phyloP scores from a whole-genome alignment of 1,140 invertebrate genomes.

The Drosophila arawakana region DNA sequence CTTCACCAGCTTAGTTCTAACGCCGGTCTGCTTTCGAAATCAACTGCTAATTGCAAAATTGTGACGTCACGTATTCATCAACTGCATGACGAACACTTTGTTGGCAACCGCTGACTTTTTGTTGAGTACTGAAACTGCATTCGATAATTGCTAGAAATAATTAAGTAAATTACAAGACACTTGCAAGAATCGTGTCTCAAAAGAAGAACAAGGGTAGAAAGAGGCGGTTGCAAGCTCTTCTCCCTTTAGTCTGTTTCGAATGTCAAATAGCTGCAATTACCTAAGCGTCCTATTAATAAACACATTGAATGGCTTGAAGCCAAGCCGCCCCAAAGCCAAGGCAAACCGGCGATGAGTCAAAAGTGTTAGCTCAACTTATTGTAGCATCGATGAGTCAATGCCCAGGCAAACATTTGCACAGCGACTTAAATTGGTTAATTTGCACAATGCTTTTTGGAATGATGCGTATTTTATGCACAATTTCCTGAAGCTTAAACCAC shows the following conservation, averaged over 20 bases:
- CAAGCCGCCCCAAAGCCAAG: neutral
- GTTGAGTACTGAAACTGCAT: constrained; percentile 64
- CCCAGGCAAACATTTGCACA: constrained; percentile 40
- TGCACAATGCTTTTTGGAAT: constrained; percentile 41
- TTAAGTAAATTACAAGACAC: constrained; percentile 59
- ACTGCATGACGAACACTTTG: constrained; percentile 26
- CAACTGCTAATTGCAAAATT: constrained; percentile 24
- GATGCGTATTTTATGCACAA: constrained; percentile 46
- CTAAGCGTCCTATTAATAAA: constrained; percentile 64
- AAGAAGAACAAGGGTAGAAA: constrained; percentile 3
- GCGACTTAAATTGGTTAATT: constrained; percentile 21
- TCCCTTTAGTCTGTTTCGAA: constrained; percentile 40
- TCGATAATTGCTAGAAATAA: constrained; percentile 69
- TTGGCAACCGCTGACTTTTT: constrained; percentile 13
- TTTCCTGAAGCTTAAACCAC: constrained; percentile 22
- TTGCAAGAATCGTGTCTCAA: constrained; percentile 63
- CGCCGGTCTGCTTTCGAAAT: constrained; percentile 5
- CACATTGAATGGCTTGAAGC: constrained; percentile 51
- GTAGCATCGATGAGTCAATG: constrained; percentile 60
- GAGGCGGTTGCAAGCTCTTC: constrained; percentile 8
- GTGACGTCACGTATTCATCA: constrained; percentile 33
- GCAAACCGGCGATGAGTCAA: constrained; percentile 51
- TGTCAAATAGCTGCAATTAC: constrained; percentile 64
- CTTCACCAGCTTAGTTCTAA: too few relatives aligned
- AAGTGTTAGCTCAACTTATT: constrained; percentile 55